Evolutionary conservation across 2,888 invertebrate species (phyloP).

Genomic region (Orchestes rusci): DNA sequence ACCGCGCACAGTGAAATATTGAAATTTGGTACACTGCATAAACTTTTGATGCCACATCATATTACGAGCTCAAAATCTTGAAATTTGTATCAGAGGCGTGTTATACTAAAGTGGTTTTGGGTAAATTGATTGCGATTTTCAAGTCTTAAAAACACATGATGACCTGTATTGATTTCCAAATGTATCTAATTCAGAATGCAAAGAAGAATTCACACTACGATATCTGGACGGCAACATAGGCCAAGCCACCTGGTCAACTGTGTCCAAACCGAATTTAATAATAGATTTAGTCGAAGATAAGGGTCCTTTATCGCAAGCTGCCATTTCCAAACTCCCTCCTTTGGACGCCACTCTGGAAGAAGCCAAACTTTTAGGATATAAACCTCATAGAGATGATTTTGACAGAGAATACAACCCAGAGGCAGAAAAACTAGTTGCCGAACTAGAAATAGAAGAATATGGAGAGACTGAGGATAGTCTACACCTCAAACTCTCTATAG

Average conservation of each 20-base stretch:
- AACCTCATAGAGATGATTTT: slow-evolving; percentile 94
- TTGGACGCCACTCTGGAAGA: slow-evolving; percentile 77
- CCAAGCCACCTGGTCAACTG: slow-evolving; percentile 71
- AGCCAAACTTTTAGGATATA: slow-evolving; percentile 83
- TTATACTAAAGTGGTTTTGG: too few species aligned
- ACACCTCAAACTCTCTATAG: slow-evolving; percentile 82
- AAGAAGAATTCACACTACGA: slow-evolving; percentile 83
- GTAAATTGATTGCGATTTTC: too few species aligned
- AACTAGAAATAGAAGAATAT: slow-evolving; percentile 53
- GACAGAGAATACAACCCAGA: slow-evolving; percentile 89
- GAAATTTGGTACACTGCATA: too few species aligned
- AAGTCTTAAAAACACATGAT: too few species aligned
- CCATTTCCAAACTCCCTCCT: slow-evolving; percentile 66
- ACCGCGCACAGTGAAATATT: too few species aligned
- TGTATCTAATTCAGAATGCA: too few species aligned
- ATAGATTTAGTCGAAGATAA: slow-evolving; percentile 67
- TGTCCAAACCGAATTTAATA: slow-evolving; percentile 57
- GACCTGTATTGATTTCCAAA: too few species aligned
- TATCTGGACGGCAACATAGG: slow-evolving; percentile 90
- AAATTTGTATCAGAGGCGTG: too few species aligned
- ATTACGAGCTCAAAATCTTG: too few species aligned
- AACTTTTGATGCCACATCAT: too few species aligned
- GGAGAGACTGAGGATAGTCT: slow-evolving; percentile 74
- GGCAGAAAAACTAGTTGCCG: slow-evolving; percentile 85
- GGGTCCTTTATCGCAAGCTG: slow-evolving; percentile 71